Conservation (phyloP, 2,797 vertebrate species). For the Xyrichtys novacula region DNA sequence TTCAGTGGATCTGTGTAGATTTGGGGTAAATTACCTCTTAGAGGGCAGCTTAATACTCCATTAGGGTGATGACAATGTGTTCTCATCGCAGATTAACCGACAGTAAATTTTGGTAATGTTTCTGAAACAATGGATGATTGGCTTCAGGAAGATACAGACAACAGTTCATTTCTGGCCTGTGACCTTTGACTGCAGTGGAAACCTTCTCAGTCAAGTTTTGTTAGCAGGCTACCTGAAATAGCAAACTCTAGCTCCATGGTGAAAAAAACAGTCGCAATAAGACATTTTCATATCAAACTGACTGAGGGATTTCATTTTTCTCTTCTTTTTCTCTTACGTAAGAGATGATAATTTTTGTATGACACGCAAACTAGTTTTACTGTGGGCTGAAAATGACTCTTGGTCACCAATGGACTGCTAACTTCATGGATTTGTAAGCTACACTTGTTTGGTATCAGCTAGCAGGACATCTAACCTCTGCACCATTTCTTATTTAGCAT, state of each 20-base stretch:
- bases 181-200: background rate
- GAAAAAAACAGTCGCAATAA: background rate
- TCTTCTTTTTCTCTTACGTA: background rate
- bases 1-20: conserved; percentile 23
- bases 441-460: background rate
- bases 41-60: conserved; percentile 20
- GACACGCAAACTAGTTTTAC: no score
- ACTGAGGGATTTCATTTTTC: background rate
- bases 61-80: conserved; percentile 11
- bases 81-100: conserved; percentile 4
- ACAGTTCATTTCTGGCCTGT: background rate
- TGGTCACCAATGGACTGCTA: background rate
- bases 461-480: background rate
- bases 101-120: background rate
- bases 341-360: no score
- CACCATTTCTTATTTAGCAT: background rate
- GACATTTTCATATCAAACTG: background rate
- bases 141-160: background rate
- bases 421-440: background rate
- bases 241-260: background rate
- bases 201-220: background rate
- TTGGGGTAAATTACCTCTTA: conserved; percentile 24
- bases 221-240: background rate
- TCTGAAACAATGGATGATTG: background rate
- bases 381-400: no score